phyloP scores from a whole-genome alignment of 2,888 invertebrate genomes.

The Tenthredo notha region DNA sequence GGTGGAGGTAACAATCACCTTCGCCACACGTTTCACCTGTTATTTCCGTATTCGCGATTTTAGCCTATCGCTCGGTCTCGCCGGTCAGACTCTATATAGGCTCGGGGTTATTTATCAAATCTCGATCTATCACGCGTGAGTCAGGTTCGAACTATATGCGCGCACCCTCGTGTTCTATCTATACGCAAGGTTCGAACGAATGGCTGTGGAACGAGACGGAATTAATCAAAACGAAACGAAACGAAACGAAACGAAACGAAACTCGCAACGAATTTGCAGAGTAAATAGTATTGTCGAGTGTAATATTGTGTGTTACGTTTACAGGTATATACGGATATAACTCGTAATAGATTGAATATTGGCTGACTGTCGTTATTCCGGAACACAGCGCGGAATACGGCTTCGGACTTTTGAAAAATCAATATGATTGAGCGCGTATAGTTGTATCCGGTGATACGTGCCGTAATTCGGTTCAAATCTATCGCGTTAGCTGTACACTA shows the following conservation, averaged over 20 bases:
- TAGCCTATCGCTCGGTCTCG: neutral
- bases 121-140: neutral
- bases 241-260: neutral
- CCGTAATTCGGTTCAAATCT: neutral
- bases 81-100: neutral
- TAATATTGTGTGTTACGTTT: neutral
- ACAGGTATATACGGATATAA: neutral
- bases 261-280: neutral
- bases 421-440: constrained; percentile 19
- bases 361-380: neutral
- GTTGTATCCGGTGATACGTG: neutral
- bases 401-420: constrained; percentile 37
- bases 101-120: neutral
- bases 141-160: neutral
- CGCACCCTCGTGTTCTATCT: neutral
- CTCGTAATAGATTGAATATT: neutral
- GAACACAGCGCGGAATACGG: neutral
- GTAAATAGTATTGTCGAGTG: neutral
- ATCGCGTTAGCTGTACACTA: neutral
- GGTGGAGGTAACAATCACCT: neutral
- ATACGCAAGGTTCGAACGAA: neutral
- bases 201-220: neutral
- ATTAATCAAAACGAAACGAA: neutral
- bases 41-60: neutral
- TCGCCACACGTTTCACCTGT: neutral